Evolutionary conservation across 1,140 invertebrate genomes (phyloP), one percentile per base, ranked within the genome.

Genomic region (Lepidurus couesii): DNA sequence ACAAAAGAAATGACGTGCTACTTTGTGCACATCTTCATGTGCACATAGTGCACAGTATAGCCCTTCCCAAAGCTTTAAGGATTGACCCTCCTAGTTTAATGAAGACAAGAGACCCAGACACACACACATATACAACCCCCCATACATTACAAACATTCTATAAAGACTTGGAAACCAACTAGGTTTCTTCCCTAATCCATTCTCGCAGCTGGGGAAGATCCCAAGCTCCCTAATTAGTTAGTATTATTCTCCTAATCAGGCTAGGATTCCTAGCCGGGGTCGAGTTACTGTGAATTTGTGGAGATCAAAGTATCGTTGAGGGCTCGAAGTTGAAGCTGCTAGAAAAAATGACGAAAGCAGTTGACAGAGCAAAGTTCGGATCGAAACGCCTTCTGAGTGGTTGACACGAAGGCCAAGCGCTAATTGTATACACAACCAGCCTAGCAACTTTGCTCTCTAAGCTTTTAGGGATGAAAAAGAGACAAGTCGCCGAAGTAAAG

Each of bases 331-430:
- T 65, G 53, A 21, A 13, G 21, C 6, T 5, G 53, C 16, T 65
- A 21, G 53, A 65, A 16, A 65, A n/a, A 21, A 65, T 13, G 21
- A n/a, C 16, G 21, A 65, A 13, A 65, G 53, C 53, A 65, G 53
- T 65, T 65, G 53, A 65, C 53, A 65, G 53, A n/a, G 16, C 53
- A 65, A 65, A 65, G 53, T 65, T 65, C 53, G 53, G 53, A 21
- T 13, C 45, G 10, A 34, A 47, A 3, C 10, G 16, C 45, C 16
- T 47, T 10, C 53, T 21, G 6, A 65, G 53, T 65, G 53, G 53
- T 21, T 65, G 53, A 65, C 53, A 65, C 53, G 53, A 65, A 7
- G 53, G 53, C 53, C 53, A 16, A 65, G 53, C 16, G 53, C 53
- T 65, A 65, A 65, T 65, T 65, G 53, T 65, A 21, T 65, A 65